Evolutionary conservation across 2,113 vertebrate species (phyloP).

Genomic region (Mobula hypostoma): DNA sequence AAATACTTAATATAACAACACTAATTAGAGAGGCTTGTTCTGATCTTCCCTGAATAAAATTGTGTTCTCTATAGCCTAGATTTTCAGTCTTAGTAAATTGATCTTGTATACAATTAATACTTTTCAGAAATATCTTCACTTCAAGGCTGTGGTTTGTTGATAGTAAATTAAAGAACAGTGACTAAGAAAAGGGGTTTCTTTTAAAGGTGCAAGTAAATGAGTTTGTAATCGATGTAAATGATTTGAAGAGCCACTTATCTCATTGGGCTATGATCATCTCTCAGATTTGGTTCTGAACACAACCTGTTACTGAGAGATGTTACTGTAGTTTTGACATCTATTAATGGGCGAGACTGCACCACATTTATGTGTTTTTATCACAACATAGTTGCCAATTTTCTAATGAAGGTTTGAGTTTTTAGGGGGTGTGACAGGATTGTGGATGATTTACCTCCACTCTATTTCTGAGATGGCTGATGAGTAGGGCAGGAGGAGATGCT

Average conservation of each 20-base stretch:
- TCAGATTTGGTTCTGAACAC: neutral
- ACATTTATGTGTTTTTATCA: too few relatives aligned
- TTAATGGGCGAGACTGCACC: neutral
- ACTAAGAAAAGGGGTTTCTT: neutral
- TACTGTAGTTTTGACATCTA: neutral
- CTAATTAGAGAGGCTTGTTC: neutral
- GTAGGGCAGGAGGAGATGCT: too few relatives aligned
- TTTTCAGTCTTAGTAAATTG: neutral
- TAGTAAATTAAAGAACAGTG: neutral
- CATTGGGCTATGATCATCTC: neutral
- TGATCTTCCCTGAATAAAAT: neutral
- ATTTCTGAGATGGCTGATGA: neutral
- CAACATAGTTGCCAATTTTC: neutral
- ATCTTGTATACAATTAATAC: neutral
- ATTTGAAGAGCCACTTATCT: neutral
- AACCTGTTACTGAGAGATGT: neutral
- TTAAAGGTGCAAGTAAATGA: neutral
- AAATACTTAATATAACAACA: slow-evolving; percentile 5
- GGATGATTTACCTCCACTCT: too few relatives aligned
- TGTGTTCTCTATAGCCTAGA: neutral
- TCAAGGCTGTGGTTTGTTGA: neutral
- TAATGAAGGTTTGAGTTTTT: neutral
- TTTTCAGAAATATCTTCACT: neutral
- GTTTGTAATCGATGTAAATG: neutral
- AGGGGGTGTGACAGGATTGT: too few relatives aligned